phyloP scores from a whole-genome alignment of 2,797 vertebrate genomes.

The Enteromius argenteus region DNA sequence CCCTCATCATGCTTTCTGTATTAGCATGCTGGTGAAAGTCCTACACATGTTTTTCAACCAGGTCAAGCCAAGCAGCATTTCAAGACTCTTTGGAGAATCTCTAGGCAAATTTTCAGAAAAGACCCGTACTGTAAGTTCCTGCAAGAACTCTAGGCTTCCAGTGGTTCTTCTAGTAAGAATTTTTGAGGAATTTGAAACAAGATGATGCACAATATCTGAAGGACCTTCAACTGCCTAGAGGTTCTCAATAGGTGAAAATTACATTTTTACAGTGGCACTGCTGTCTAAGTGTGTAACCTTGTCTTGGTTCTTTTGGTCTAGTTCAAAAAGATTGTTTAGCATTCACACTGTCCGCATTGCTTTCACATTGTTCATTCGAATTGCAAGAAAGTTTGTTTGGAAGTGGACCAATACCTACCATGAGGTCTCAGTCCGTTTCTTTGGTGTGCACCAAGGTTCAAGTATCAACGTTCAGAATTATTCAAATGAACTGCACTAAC shows the following conservation, averaged over 20 bases:
- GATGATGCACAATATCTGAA: not conserved
- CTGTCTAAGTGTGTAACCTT: not conserved
- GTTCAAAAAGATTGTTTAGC: not conserved
- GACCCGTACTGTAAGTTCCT: not conserved
- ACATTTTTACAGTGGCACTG: not conserved
- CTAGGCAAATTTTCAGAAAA: not conserved
- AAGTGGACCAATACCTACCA: not conserved
- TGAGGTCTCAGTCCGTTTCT: not conserved
- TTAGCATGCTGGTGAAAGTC: conserved; percentile 8
- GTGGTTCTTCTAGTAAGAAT: not conserved
- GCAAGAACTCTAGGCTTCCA: not conserved
- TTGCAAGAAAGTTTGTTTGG: not conserved
- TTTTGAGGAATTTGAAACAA: not conserved
- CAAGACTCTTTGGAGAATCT: not conserved
- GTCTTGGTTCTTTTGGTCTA: not conserved
- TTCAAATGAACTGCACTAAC: not conserved
- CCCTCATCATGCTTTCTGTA: not conserved
- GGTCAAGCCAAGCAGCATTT: conserved; percentile 1
- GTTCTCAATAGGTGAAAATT: not conserved
- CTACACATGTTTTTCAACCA: conserved; percentile 8
- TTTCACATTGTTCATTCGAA: not conserved
- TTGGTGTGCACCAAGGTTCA: not conserved
- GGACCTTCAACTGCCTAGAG: not conserved
- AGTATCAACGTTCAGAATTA: not conserved
- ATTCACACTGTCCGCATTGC: not conserved